Evolutionary conservation across 2,113 vertebrate genomes (phyloP).

Genomic region (Neodontobutis hainanensis): DNA sequence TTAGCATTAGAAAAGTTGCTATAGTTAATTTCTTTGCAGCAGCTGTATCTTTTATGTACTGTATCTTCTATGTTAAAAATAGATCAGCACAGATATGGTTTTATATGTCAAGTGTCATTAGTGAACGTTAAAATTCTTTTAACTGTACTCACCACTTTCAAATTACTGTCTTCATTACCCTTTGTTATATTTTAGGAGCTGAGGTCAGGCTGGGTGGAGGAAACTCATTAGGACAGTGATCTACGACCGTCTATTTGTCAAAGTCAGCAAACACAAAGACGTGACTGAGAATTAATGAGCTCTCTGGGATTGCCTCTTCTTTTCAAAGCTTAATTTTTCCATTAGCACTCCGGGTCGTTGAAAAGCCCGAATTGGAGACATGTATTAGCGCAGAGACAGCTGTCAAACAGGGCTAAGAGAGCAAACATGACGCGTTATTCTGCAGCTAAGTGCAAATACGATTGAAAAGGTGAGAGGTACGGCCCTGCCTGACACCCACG

Average conservation of each 20-base stretch:
- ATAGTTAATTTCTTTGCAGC: too few relatives aligned
- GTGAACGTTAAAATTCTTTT: too few relatives aligned
- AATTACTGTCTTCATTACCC: conserved; percentile 16
- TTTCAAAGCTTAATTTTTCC: conserved; percentile 49
- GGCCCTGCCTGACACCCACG: conserved; percentile 45
- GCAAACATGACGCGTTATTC: conserved; percentile 65
- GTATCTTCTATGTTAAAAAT: too few relatives aligned
- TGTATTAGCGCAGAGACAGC: conserved; percentile 62
- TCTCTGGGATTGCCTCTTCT: conserved; percentile 33
- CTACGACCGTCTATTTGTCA: conserved; percentile 26
- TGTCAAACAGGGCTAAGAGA: conserved; percentile 54
- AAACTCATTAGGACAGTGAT: conserved; percentile 34
- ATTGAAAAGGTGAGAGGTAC: conserved; percentile 56
- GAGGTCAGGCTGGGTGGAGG: conserved; percentile 21
- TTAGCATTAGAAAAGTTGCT: too few relatives aligned
- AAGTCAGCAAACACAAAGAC: conserved; percentile 40
- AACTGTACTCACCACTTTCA: neutral
- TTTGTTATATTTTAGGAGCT: neutral
- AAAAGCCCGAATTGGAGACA: conserved; percentile 34
- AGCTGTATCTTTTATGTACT: too few relatives aligned
- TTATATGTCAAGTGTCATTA: too few relatives aligned
- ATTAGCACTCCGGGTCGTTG: conserved; percentile 38
- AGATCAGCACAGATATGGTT: too few relatives aligned
- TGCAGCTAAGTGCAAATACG: conserved; percentile 48
- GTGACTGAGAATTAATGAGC: conserved; percentile 37